Base-by-base conservation (phyloP, 1,140 invertebrate genomes). In the Sarcophaga peregrina region DNA sequence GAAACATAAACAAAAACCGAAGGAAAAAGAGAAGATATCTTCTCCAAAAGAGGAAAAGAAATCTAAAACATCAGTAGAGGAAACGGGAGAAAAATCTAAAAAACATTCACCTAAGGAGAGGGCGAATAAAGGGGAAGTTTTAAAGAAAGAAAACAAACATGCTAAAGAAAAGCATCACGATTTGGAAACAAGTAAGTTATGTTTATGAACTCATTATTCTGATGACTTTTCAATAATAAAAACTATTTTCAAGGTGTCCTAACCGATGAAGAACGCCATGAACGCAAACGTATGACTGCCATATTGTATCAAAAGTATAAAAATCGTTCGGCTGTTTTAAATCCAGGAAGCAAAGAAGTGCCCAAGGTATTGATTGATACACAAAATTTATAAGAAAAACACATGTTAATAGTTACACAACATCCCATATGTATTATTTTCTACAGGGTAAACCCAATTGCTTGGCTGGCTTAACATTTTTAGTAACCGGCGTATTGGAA, bases 401-500 rank as follows among this genome's bases (percentile, higher is more conserved):
- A 68, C 3, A 20, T 68, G 8, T 58, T 13, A 13, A 80, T 54
- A 81, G 54, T 54, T 37, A 37, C 25, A 37, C 25, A 37, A 37
- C 25, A 37, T 4, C 25, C 46, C 11, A 58, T 82, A 90, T 91
- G 58, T 82, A 96, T n/a, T 37, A 82, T 50, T 50, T 76, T 68
- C 3, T 73, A 0, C 58, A 84, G 94, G 96, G 96, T 50, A 92
- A 92, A 82, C 92, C 94, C 25, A 92, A 94, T 87, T 97, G 96
- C 87, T 90, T 98, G 5, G 93, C 93, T 80, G 95, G 95, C 81
- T 90, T 96, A 84, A 95, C 93, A 46, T 98, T 98, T 90, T 90
- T 98, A 9, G 91, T 97, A 72, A 98, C 96, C 83, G 97, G 97
- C 25, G 95, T 98, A 7, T 91, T 97, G 11, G 97, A 98, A 87